Evolutionary conservation across 2,888 invertebrate genomes (phyloP).

Genomic region (Drosophila prostipennis): DNA sequence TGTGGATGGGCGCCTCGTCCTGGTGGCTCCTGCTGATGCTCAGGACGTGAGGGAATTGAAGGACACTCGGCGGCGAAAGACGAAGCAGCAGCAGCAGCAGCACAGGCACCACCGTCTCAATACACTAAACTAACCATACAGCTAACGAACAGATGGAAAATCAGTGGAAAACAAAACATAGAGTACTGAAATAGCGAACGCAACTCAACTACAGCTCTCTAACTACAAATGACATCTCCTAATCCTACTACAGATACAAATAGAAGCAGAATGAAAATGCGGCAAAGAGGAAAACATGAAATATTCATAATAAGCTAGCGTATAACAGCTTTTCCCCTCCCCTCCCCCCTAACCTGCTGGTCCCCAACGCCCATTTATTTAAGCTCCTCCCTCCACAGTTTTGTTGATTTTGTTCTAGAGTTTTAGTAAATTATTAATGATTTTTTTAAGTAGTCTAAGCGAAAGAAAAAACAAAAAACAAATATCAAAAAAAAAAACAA

Average conservation of each 20-base stretch:
- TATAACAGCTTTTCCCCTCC: constrained; percentile 33
- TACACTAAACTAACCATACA: constrained; percentile 38
- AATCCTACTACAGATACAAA: constrained; percentile 69
- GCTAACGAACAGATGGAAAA: constrained; percentile 26
- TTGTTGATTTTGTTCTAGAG: constrained; percentile 78
- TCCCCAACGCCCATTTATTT: constrained; percentile 53
- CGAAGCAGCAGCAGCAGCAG: constrained; percentile 35
- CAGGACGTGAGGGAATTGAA: constrained; percentile 65
- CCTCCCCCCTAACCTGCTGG: constrained; percentile 9
- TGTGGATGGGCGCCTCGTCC: constrained; percentile 66
- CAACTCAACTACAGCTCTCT: constrained; percentile 66
- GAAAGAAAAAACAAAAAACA: constrained; percentile 20
- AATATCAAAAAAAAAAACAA: constrained; percentile 36
- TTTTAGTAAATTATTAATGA: constrained; percentile 79
- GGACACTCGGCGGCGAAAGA: constrained; percentile 21
- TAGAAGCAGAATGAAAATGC: constrained; percentile 15
- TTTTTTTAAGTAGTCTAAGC: constrained; percentile 66
- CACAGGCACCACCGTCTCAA: constrained; percentile 56
- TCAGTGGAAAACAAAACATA: constrained; percentile 16
- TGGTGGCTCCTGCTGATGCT: constrained; percentile 67
- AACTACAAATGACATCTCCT: constrained; percentile 76
- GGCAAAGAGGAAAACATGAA: constrained; percentile 35
- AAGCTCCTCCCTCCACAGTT: constrained; percentile 60
- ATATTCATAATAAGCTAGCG: constrained; percentile 70
- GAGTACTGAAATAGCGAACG: constrained; percentile 27